phyloP scores from a whole-genome alignment of 2,113 vertebrate genomes.

The Albula goreensis region DNA sequence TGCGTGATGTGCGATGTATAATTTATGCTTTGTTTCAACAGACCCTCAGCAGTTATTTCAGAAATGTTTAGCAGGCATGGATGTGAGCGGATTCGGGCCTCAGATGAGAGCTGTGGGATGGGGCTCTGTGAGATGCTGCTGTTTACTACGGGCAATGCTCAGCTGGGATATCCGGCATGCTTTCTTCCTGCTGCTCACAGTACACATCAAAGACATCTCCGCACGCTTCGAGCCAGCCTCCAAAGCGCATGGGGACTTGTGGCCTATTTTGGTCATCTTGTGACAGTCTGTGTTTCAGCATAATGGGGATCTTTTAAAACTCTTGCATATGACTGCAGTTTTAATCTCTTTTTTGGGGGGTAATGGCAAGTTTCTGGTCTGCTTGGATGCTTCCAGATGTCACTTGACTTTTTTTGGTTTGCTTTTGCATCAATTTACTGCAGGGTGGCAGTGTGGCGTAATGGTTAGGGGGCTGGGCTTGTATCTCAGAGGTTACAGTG shows the following conservation, averaged over 20 bases:
- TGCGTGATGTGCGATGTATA: background rate
- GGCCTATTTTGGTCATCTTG: constrained; percentile 2
- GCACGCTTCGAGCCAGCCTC: background rate
- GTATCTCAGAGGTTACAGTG: no score
- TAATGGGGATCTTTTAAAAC: background rate
- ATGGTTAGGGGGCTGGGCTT: no score
- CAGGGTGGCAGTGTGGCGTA: background rate
- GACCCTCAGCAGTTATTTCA: background rate
- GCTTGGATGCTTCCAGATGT: constrained; percentile 29
- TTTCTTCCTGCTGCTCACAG: background rate
- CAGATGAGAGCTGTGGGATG: background rate
- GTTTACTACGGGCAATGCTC: background rate
- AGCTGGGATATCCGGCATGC: background rate
- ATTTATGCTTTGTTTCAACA: background rate
- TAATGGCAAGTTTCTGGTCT: background rate
- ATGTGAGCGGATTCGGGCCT: background rate
- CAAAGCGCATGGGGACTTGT: background rate
- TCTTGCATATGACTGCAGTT: constrained; percentile 2
- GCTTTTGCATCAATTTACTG: background rate
- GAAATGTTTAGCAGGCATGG: background rate
- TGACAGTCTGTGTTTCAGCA: background rate
- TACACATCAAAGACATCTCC: background rate
- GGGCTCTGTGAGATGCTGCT: background rate
- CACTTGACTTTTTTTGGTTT: constrained; percentile 19
- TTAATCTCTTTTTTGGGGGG: background rate